Evolutionary conservation across 2,888 invertebrate species (phyloP), one percentile per base, ranked within the genome.

Genomic region (Metopia argyrocephala): DNA sequence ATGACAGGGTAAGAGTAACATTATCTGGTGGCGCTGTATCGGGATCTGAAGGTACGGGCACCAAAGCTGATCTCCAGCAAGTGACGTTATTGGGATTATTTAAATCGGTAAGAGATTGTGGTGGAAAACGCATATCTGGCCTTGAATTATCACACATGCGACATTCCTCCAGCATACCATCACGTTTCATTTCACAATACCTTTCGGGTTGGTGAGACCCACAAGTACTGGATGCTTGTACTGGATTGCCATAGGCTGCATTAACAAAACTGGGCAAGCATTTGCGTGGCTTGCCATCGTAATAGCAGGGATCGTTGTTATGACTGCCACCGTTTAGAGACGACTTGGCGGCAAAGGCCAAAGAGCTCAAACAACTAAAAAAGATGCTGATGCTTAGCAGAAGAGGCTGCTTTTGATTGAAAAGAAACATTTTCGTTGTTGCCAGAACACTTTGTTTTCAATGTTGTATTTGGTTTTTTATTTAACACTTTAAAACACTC

Each of bases 181-280:
- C 87, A 25, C 91, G 90, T 62, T 90, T 88, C 15, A 92, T 88
- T 87, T 96, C 96, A 91, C 96, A 96, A 87, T 94, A 95, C 54
- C 94, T 93, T 78, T 94, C 94, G 25, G 95, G 94, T 0, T 94
- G 94, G 79, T 94, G 93, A 69, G 92, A 92, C 46, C 98, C 99
- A 91, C 99, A 99, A 59, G 96, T 96, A 87, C 96, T 96, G 52
- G 97, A 96, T 0, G 96, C 96, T 81, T 94, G 93, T 46, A 99
- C 97, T 50, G 95, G 94, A 83, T 95, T 94, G 2, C 97, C 97
- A 91, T 97, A 99, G 31, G 99, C 99, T 21, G 98, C 98, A 91
- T 99, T 99, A 82, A 98, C 98, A 91, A 99, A 99, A 91, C 99
- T 98, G 15, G 99, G 98, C 88, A 98, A 95, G 92, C 99, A 99